Evolutionary conservation across 2,113 vertebrate genomes (phyloP), one percentile per base, ranked within the genome.

Genomic region (Rhineura floridana): DNA sequence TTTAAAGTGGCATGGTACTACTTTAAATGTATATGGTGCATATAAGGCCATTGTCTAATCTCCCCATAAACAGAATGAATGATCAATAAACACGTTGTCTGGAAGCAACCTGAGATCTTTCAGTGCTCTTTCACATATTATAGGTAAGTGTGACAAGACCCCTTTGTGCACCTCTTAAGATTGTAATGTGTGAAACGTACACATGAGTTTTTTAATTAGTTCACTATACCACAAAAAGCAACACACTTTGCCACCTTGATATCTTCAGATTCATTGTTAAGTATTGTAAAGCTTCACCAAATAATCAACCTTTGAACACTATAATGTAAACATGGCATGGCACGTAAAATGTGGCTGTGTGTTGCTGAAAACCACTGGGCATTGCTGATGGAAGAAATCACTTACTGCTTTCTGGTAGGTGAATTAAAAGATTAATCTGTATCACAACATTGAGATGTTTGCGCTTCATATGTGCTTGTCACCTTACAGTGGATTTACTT

Each of bases 401-500:
- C 39, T 62, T 19, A 33, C 36, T 44, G 15, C 10, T 85, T 85
- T 85, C 25, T 46, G 23, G 28, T 33, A 63, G 72, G 55, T 73
- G 52, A 76, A 62, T 75, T 67, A 19, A 21, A 83, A 46, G 6
- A 62, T 39, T 65, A 50, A 83, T 39, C 3, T 63, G 13, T 46
- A 44, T 19, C 59, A 11, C 48, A 62, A 42, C 62, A n/a, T 30
- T 76, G 48, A 63, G 89, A 81, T 81, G 84, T 86, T 89, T 90
- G 77, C 89, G 85, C 50, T 79, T 83, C 33, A 65, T 90, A 48
- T 36, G 67, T 88, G 42, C 46, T 17, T 76, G 11, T 89, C 85
- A 70, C 90, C 88, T 90, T 89, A 62, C 84, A 83, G 62, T 36
- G 4, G 88, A 70, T 81, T 87, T 88, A 25, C 81, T 80, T 87